phyloP scores from a whole-genome alignment of 2,888 invertebrate genomes.

The Ommatoiulus sabulosus region DNA sequence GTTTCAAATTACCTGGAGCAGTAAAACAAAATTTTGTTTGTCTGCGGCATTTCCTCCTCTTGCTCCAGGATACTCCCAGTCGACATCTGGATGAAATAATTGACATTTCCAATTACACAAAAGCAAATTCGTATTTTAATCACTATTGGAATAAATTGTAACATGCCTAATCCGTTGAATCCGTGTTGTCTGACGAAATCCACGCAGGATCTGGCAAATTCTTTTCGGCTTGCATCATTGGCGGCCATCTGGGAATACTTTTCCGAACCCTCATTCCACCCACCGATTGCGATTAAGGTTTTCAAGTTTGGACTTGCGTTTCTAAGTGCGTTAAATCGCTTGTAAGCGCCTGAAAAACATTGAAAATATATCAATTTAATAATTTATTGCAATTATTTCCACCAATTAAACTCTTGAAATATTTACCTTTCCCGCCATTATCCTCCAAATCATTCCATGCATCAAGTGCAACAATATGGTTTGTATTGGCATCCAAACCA shows the following conservation, averaged over 20 bases:
- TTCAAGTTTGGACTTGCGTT: slow-evolving; percentile 69
- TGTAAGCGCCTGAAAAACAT: slow-evolving; percentile 58
- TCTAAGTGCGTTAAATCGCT: slow-evolving; percentile 62
- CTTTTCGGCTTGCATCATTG: slow-evolving; percentile 64
- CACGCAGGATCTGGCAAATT: slow-evolving; percentile 77
- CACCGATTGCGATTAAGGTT: slow-evolving; percentile 77
- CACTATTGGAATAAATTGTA: background rate
- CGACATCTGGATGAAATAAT: slow-evolving; percentile 78
- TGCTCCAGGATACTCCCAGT: slow-evolving; percentile 65
- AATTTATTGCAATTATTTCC: background rate
- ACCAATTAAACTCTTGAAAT: background rate
- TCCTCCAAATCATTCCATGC: slow-evolving; percentile 74
- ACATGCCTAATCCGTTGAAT: slow-evolving; percentile 47
- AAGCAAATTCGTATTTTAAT: no score
- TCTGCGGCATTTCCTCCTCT: slow-evolving; percentile 64
- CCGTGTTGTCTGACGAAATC: slow-evolving; percentile 74
- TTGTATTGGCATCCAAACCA: slow-evolving; percentile 72
- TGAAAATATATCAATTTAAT: no score
- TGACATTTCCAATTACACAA: no score
- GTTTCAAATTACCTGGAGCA: slow-evolving; percentile 66
- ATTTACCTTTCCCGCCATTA: slow-evolving; percentile 72
- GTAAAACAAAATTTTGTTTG: slow-evolving; percentile 70
- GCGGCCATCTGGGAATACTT: slow-evolving; percentile 69
- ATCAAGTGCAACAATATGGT: slow-evolving; percentile 66
- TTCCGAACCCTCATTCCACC: slow-evolving; percentile 70